Evolutionary conservation across 2,113 vertebrate genomes (phyloP).

Genomic region (Limnothrissa miodon): DNA sequence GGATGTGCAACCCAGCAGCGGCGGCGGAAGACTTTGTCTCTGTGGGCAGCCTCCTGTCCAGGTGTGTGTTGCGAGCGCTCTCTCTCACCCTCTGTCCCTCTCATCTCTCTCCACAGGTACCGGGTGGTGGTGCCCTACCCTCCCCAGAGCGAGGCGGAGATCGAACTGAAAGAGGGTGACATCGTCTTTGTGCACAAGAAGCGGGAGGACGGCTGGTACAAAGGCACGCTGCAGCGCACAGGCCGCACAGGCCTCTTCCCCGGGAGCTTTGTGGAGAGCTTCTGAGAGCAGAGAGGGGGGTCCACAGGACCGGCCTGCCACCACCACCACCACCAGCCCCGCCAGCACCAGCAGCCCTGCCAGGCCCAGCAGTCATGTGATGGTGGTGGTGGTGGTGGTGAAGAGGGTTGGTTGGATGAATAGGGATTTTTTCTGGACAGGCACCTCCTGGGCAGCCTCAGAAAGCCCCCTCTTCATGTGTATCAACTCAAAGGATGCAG

Average conservation of each 20-base stretch:
- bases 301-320: neutral
- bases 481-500: neutral
- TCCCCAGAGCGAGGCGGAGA: constrained; percentile 95
- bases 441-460: neutral
- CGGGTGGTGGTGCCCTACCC: constrained; percentile 95
- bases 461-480: neutral
- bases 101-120: constrained; percentile 72
- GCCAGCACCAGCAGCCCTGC: neutral
- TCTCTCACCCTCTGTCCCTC: neutral
- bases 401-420: neutral
- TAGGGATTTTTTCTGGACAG: neutral
- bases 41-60: neutral
- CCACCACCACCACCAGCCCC: neutral
- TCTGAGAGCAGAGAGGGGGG: constrained; percentile 74
- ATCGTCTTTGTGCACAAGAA: constrained; percentile 98
- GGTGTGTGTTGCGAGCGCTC: neutral
- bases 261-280: constrained; percentile 96
- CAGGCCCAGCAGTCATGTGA: neutral
- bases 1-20: neutral
- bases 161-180: constrained; percentile 94
- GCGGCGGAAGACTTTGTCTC: neutral
- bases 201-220: constrained; percentile 96
- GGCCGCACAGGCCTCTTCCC: constrained; percentile 96
- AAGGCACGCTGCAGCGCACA: constrained; percentile 93
- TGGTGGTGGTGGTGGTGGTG: neutral